phyloP scores from a whole-genome alignment of 2,888 invertebrate genomes.

The Spisula solida region DNA sequence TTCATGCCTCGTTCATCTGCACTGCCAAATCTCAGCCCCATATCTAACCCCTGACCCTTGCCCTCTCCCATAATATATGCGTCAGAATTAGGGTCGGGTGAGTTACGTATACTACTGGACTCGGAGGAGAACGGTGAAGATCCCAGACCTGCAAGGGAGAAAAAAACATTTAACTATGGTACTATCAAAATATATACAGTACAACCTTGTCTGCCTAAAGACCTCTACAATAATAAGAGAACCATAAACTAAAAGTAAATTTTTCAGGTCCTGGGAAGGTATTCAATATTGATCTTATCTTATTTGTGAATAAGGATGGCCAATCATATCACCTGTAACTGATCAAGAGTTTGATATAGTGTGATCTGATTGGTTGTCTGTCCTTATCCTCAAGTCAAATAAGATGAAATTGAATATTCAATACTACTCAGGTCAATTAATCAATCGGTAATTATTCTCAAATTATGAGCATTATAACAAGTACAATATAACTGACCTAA shows the following conservation, averaged over 20 bases:
- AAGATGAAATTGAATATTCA: too few relatives aligned
- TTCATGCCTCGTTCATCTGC: slow-evolving; percentile 69
- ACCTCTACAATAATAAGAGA: background rate
- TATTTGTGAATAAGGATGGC: too few relatives aligned
- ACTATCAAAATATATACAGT: background rate
- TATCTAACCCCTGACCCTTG: slow-evolving; percentile 54
- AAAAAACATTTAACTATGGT: background rate
- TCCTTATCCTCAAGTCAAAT: too few relatives aligned
- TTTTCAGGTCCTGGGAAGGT: too few relatives aligned
- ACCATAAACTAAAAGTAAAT: background rate
- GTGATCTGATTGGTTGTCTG: too few relatives aligned
- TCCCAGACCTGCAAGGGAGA: slow-evolving; percentile 77
- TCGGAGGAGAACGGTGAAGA: slow-evolving; percentile 85
- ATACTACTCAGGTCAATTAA: too few relatives aligned
- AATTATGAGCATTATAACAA: too few relatives aligned
- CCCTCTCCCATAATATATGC: slow-evolving; percentile 46
- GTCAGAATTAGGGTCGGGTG: slow-evolving; percentile 81
- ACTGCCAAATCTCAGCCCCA: slow-evolving; percentile 70
- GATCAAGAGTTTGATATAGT: too few relatives aligned
- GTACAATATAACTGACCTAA: too few relatives aligned
- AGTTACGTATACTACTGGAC: slow-evolving; percentile 83
- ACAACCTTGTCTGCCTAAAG: background rate
- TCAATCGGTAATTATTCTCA: too few relatives aligned
- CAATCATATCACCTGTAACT: too few relatives aligned
- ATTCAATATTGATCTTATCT: too few relatives aligned